Percentiles rank a stretch among this genome's conserved stretches.
These are phyloP conservation scores for Dendrocopos noguchii DNA, from an alignment of 2,113 vertebrate species.

Conservation along the genomic window DNA sequence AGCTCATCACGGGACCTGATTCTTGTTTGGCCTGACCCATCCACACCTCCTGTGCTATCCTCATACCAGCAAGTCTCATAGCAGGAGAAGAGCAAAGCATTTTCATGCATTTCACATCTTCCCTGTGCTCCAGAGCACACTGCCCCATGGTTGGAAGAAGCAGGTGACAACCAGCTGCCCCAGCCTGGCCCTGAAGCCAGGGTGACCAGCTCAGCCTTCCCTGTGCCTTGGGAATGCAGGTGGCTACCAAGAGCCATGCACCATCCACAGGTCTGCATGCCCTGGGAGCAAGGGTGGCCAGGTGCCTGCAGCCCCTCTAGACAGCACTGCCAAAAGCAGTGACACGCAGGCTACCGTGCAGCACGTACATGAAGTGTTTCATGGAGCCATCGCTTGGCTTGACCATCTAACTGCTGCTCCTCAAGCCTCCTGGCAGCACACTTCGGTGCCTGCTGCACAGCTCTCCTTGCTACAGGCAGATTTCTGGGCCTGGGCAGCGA, in stretches of 20 bases:
- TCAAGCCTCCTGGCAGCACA: background rate
- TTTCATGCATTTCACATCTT: background rate
- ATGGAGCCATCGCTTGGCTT: fast-evolving
- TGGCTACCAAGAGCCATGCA: background rate
- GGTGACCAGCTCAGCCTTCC: background rate
- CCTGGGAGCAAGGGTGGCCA: background rate
- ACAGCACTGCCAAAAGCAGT: fast-evolving
- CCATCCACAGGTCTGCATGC: background rate
- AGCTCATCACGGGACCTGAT: background rate
- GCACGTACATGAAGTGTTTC: background rate
- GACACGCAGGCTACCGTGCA: background rate
- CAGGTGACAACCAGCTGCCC: background rate
- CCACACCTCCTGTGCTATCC: background rate
- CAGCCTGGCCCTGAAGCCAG: background rate
- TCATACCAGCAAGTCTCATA: background rate
- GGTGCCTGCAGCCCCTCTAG: background rate
- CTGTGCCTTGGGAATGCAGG: background rate
- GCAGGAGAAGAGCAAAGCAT: background rate
- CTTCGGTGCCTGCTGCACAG: background rate
- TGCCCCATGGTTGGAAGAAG: background rate
- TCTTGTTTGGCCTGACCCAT: background rate
- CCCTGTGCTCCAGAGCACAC: background rate
- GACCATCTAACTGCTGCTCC: background rate
- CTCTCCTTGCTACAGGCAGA: background rate
- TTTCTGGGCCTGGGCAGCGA: background rate